These are phyloP conservation scores for Hemistola chrysoprasaria DNA, from an alignment of 2,888 invertebrate species.

Conservation along the genomic window DNA sequence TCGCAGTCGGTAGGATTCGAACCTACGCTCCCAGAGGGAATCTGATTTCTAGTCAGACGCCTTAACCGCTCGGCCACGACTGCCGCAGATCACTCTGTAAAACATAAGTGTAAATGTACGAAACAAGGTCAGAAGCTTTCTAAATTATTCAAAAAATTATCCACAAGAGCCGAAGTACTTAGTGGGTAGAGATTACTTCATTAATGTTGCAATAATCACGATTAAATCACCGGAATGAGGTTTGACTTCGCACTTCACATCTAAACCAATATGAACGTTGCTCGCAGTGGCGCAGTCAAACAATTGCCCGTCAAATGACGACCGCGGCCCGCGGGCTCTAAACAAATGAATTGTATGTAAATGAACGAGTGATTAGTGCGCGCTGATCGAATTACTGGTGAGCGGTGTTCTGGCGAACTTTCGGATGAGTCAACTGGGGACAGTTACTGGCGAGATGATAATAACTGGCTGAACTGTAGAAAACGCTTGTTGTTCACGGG, in stretches of 20 bases:
- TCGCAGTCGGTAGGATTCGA: conserved; percentile 93
- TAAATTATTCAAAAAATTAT: no score
- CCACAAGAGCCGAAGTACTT: no score
- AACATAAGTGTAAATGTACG: no score
- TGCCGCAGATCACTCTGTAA: conserved; percentile 52
- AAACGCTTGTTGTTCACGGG: no score
- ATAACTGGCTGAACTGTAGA: no score
- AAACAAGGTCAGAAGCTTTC: no score
- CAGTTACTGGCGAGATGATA: no score
- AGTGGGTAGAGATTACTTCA: no score
- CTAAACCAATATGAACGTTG: conserved; percentile 15
- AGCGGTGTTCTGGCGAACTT: conserved; percentile 8
- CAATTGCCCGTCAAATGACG: conserved; percentile 24
- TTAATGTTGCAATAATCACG: conserved; percentile 10
- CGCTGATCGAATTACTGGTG: conserved; percentile 25
- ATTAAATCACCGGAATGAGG: conserved; percentile 18
- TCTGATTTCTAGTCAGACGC: conserved; percentile 94
- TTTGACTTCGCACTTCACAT: conserved; percentile 20
- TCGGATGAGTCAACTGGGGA: no score
- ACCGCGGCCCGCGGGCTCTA: conserved; percentile 15
- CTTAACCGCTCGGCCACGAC: conserved; percentile 94
- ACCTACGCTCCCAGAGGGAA: conserved; percentile 95
- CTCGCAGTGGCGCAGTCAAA: conserved; percentile 20
- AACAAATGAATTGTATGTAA: conserved; percentile 33
- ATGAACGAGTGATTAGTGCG: conserved; percentile 31